Percentiles rank a stretch among this genome's conserved stretches.
Conservation (phyloP, 2,113 vertebrate species). For the Spizaetus ornatus region DNA sequence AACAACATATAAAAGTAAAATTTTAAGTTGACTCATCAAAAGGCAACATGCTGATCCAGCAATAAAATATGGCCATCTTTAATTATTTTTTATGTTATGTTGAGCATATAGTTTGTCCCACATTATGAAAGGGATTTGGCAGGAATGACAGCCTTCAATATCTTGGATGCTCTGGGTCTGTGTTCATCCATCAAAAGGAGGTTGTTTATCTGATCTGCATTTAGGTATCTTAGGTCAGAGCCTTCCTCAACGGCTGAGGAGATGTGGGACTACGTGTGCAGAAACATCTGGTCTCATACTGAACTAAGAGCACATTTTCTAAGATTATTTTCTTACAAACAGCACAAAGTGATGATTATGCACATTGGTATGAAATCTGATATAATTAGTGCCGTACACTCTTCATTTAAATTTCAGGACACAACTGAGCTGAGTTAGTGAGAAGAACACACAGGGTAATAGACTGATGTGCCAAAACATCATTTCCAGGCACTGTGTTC, state of each 20-base stretch:
- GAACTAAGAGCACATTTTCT: not conserved
- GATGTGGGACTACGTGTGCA: not conserved
- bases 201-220: not conserved
- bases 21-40: not conserved
- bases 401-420: not conserved
- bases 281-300: not conserved
- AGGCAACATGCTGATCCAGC: not conserved
- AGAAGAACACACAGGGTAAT: not conserved
- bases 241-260: not conserved
- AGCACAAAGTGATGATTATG: not conserved
- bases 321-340: not conserved
- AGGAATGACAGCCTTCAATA: not conserved
- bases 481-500: not conserved
- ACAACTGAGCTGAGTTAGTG: not conserved
- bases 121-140: not conserved
- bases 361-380: not conserved
- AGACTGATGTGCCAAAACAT: not conserved
- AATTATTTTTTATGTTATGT: not conserved
- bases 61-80: not conserved
- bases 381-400: not conserved
- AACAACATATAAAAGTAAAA: not conserved
- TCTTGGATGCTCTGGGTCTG: not conserved
- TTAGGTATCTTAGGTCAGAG: not conserved
- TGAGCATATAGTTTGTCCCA: not conserved
- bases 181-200: not conserved